Evolutionary conservation across 2,888 invertebrate genomes (phyloP), one percentile per base, ranked within the genome.

Genomic region (Pachycephus smyrnensis): DNA sequence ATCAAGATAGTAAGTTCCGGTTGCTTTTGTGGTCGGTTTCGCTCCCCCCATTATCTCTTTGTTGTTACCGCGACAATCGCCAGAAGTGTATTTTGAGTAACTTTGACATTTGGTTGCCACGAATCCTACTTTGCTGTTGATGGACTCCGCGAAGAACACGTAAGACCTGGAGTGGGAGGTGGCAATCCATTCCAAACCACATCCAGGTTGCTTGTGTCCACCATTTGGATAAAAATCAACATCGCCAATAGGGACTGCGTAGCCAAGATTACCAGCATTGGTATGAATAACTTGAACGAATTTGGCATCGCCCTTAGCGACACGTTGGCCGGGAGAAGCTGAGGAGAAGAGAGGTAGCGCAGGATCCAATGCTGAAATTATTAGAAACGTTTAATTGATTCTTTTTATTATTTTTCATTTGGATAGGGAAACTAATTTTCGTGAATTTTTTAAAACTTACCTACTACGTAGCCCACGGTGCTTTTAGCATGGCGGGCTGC

Each of bases 271-370:
- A 4, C 90, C 91, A 0, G 86, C 89, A 68, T 89, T 89, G 4
- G 92, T 91, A 81, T 92, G 92, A 68, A 92, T 89, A 6, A 91
- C 89, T 80, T 91, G 89, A 1, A 92, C 92, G 79, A 89, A 87
- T 0, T 81, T 76, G 4, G 91, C 92, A 77, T 92, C 92, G 0
- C 82, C 82, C 3, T 79, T 78, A 11, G 91, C 90, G n/a, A 92
- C 87, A 31, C 91, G 82, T 4, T 83, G 77, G 1, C 84, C 86
- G 3, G 78, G 35, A 0, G 76, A 78, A 3, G 88, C 87, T 0
- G 77, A n/a, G 4, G 33, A 74, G 81, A 92, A 92, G 1, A 87
- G 78, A 0, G 92, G 92, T 4, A 87, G 80, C 1, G 91, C 92
- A 4, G 92, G 92, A 77, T 92, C 92, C 81, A 92, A 79, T 4